Base-by-base conservation (phyloP, 2,888 invertebrate genomes). In the Pelosia muscerda region DNA sequence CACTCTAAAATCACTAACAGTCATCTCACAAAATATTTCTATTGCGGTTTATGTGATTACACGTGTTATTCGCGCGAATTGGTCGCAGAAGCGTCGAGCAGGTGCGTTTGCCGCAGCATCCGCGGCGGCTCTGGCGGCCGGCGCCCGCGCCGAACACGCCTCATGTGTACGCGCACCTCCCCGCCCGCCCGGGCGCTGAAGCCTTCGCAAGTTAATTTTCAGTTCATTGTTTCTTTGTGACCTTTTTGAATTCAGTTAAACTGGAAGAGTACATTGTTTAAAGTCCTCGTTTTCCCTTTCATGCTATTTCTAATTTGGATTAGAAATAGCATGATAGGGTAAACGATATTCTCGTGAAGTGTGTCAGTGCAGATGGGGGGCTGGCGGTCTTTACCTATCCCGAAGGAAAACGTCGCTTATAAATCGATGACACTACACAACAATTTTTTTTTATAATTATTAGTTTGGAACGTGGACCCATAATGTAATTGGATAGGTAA, bases 71-170 rank as follows among this genome's bases (percentile, higher is more conserved):
- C 76, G 79, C 77, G 83, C 75, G 74, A 66, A 77, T 66, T 73
- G 62, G 73, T 78, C 71, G 78, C 70, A 63, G 65, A 64, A 74
- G 69, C 83, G 84, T 74, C 70, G 77, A 85, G 88, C 91, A 91
- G 89, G 93, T 92, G 92, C 88, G 92, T 82, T 78, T 86, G 88
- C 87, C 90, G 90, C 94, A 94, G 93, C 94, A 91, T 94, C 93
- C 91, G 88, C 88, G 83, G 86, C 89, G 88, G 89, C 85, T 92
- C 85, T 94, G 93, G 79, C 85, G 83, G 75, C 69, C 77, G 80
- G 79, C 82, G 76, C 74, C 78, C 77, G 75, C 82, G 83, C 78
- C 72, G 81, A 86, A 85, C 92, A 88, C 90, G 92, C 90, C 89
- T 86, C 87, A 86, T 90, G 92, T 89, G 90, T 88, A 86, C 88